These are phyloP conservation scores for Drosophila suzukii DNA, from an alignment of 1,140 invertebrate species.

Conservation along the genomic window DNA sequence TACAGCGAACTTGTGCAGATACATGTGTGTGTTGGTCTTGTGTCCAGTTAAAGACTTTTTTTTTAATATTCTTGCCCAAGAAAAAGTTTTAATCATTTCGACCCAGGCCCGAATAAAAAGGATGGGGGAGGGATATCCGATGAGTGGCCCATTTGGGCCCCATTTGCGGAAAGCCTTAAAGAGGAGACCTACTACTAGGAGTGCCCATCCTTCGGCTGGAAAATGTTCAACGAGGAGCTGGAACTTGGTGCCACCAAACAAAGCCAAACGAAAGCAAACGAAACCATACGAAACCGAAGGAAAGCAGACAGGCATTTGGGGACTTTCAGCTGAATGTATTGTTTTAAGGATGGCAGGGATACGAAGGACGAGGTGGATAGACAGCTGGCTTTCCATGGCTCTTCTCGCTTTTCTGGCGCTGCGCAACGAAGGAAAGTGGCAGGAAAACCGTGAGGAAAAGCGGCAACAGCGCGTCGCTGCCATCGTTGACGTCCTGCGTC, in stretches of 20 bases:
- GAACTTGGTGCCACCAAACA: constrained; percentile 39
- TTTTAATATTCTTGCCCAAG: constrained; percentile 6
- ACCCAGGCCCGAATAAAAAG: constrained; percentile 24
- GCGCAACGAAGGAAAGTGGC: constrained; percentile 47
- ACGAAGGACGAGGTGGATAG: constrained; percentile 1
- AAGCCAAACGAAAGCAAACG: constrained; percentile 25
- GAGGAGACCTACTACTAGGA: not conserved
- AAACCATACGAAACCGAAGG: constrained; percentile 2
- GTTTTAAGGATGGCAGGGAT: constrained; percentile 66
- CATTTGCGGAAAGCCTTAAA: constrained; percentile 7
- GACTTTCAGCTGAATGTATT: constrained; percentile 65
- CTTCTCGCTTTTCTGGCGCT: constrained; percentile 27
- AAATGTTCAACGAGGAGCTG: constrained; percentile 23
- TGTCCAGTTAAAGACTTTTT: constrained; percentile 24
- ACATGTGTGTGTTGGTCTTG: constrained; percentile 4
- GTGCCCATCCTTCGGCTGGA: not conserved
- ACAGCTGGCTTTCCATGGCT: not conserved
- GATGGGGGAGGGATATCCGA: not conserved
- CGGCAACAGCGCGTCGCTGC: constrained; percentile 59
- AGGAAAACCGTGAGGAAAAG: constrained; percentile 67
- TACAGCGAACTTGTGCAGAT: not conserved
- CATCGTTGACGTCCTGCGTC: not conserved
- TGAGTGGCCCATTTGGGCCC: constrained; percentile 7
- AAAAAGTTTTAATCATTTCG: constrained; percentile 67
- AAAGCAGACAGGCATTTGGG: constrained; percentile 55